phyloP scores from a whole-genome alignment of 2,888 invertebrate species.

The Sipha maydis region DNA sequence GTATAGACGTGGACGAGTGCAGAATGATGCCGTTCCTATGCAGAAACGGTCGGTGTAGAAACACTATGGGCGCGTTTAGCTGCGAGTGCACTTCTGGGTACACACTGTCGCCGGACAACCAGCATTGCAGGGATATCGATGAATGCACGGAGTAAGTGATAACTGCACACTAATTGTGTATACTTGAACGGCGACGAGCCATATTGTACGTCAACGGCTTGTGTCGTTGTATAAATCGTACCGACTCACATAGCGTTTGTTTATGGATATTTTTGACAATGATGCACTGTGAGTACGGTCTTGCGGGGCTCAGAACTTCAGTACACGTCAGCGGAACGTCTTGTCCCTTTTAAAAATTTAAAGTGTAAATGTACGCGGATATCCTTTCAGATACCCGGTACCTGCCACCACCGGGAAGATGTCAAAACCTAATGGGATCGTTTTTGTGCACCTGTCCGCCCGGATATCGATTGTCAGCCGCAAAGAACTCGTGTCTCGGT shows the following conservation, averaged over 20 bases:
- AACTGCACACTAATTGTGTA: conserved; percentile 9
- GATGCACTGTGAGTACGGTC: too few species aligned
- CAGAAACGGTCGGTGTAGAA: conserved; percentile 84
- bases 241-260: too few species aligned
- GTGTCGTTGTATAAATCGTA: not conserved
- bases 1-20: conserved; percentile 82
- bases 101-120: conserved; percentile 77
- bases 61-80: conserved; percentile 81
- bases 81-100: conserved; percentile 87
- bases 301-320: too few species aligned
- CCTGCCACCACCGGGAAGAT: conserved; percentile 75
- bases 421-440: conserved; percentile 78
- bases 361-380: too few species aligned
- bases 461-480: conserved; percentile 78
- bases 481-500: conserved; percentile 72
- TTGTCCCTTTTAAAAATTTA: not conserved
- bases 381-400: conserved; percentile 68
- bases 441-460: conserved; percentile 81
- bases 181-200: too few species aligned
- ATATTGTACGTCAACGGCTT: too few species aligned
- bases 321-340: not conserved
- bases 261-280: too few species aligned
- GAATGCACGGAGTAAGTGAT: conserved; percentile 76
- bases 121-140: conserved; percentile 83
- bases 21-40: conserved; percentile 85